Evolutionary conservation across 1,140 invertebrate genomes (phyloP), one percentile per base, ranked within the genome.

Genomic region (Drosophila albomicans): DNA sequence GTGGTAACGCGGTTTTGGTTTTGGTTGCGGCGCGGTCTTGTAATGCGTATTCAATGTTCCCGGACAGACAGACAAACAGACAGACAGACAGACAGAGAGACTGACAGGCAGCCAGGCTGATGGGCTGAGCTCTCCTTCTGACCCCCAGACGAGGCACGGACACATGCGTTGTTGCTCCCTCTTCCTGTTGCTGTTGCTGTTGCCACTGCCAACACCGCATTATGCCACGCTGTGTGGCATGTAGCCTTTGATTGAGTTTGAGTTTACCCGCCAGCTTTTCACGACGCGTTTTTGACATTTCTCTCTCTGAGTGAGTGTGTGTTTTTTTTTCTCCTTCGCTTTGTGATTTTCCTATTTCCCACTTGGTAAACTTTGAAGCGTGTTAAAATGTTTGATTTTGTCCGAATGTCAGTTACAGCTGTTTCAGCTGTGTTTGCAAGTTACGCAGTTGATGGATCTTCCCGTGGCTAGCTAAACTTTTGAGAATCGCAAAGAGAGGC

Each of bases 341-440:
- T 52, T 56, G 13, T 30, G 57, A 51, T 69, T 74, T 73, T 61
- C 45, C 49, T 58, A 3, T 79, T 61, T 49, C 63, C 35, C 51
- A 13, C 56, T 51, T 51, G 66, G 15, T 11, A 69, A 87, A 84
- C 77, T 87, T 88, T 80, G 84, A 80, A 89, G 81, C 80, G 78
- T 89, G 80, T 84, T 89, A 81, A 89, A 88, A 88, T 88, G 84
- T 88, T 88, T 88, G 84, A 88, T 88, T 88, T 84, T 80, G 85
- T 84, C 70, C 78, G 81, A 88, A 88, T 88, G 84, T 88, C 84
- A 88, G 74, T 89, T 88, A 88, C 84, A 88, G 84, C 80, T 88
- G 84, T 87, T 87, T 64, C 35, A 10, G 20, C 73, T 46, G 28
- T 67, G 25, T 61, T 65, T 54, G 51, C 51, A 15, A 54, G 28